phyloP scores from a whole-genome alignment of 2,797 vertebrate genomes.

The Sibirionetta formosa region DNA sequence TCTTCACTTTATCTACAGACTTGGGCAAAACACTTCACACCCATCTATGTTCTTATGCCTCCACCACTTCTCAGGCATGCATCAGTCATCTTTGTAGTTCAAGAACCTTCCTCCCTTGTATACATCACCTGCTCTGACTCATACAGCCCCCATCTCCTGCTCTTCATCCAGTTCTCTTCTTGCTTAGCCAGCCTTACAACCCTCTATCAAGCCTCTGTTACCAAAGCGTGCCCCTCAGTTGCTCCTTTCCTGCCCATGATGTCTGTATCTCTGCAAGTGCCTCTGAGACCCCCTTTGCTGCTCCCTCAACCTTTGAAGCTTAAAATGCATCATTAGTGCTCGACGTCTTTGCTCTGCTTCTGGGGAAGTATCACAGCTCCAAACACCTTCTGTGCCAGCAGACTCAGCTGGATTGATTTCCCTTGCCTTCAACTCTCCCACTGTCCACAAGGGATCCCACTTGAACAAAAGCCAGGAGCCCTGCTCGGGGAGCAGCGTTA shows the following conservation, averaged over 20 bases:
- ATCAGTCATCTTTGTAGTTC: background rate
- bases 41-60: background rate
- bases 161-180: background rate
- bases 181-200: background rate
- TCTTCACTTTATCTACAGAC: background rate
- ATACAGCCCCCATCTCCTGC: rapidly evolving
- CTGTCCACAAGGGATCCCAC: background rate
- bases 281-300: background rate
- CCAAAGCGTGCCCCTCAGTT: background rate
- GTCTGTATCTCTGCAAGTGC: background rate
- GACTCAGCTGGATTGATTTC: conserved; percentile 11
- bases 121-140: rapidly evolving
- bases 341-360: background rate
- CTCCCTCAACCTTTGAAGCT: background rate
- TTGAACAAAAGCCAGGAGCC: background rate
- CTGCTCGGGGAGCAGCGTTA: background rate
- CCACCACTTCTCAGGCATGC: background rate
- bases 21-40: background rate
- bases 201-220: background rate
- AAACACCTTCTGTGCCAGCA: background rate
- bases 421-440: conserved; percentile 8
- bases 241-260: background rate
- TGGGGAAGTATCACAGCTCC: background rate
- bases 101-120: background rate
- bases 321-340: background rate